phyloP scores from a whole-genome alignment of 2,888 invertebrate genomes.

The Ischnus inquisitorius region DNA sequence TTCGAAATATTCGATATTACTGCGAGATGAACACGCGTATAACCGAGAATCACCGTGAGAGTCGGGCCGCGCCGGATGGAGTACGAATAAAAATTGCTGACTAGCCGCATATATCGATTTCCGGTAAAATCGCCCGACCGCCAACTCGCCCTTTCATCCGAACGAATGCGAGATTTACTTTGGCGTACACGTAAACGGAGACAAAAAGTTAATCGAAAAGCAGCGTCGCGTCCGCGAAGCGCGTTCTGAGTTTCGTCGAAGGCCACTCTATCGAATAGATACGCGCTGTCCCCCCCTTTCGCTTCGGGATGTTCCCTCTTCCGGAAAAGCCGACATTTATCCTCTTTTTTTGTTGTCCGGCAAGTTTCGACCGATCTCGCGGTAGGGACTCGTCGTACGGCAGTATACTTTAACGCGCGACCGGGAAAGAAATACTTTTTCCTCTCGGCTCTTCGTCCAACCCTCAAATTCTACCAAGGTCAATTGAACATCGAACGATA shows the following conservation, averaged over 20 bases:
- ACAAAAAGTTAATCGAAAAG: constrained; percentile 64
- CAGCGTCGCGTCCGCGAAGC: constrained; percentile 26
- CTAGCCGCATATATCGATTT: constrained; percentile 60
- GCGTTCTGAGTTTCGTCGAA: constrained; percentile 3
- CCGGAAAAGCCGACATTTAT: constrained; percentile 41
- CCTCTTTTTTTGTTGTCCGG: constrained; percentile 4
- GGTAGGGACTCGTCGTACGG: constrained; percentile 9
- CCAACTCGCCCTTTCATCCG: constrained; percentile 41
- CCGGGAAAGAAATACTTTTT: constrained; percentile 3
- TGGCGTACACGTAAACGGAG: constrained; percentile 39
- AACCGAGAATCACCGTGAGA: constrained; percentile 14
- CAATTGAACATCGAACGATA: constrained; percentile 14
- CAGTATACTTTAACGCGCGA: too few relatives aligned
- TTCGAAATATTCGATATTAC: constrained; percentile 53
- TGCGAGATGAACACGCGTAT: constrained; percentile 2
- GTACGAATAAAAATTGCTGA: constrained; percentile 64
- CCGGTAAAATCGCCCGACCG: constrained; percentile 32
- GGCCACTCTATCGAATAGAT: constrained; percentile 21
- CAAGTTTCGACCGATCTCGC: constrained; percentile 14
- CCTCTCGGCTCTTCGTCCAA: neutral
- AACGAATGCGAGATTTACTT: constrained; percentile 59
- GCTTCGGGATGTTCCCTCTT: constrained; percentile 5
- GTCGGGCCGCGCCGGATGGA: constrained; percentile 19
- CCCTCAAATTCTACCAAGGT: constrained; percentile 6
- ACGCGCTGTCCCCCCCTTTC: neutral